These are phyloP conservation scores for Tapirus terrestris DNA, from an alignment of 2,113 vertebrate species.

Conservation along the genomic window DNA sequence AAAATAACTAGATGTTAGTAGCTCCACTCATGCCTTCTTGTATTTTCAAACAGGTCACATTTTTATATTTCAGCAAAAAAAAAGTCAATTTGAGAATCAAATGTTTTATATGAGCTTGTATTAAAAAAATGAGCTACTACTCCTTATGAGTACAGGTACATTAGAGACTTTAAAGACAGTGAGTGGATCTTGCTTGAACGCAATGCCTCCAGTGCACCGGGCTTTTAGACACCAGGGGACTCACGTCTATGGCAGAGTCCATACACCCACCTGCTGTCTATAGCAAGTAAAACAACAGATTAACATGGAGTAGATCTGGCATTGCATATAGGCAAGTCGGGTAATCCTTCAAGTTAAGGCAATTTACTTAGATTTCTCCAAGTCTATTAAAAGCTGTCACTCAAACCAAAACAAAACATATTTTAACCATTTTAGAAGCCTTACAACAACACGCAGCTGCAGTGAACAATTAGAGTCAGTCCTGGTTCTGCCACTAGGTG, in stretches of 20 bases:
- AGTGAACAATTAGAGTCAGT: background rate
- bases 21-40: background rate
- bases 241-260: background rate
- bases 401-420: background rate
- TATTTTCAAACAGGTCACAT: background rate
- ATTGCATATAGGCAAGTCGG: background rate
- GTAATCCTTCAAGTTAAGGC: background rate
- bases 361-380: background rate
- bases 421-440: background rate
- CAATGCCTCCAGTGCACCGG: background rate
- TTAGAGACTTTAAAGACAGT: background rate
- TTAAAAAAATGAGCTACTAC: background rate
- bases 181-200: background rate
- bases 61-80: background rate
- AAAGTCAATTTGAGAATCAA: background rate
- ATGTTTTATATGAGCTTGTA: background rate
- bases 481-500: background rate
- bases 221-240: background rate
- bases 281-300: slow-evolving; percentile 6
- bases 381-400: background rate
- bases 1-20: background rate
- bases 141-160: rapidly evolving
- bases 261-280: background rate
- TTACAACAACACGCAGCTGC: background rate
- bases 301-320: background rate